phyloP scores from a whole-genome alignment of 2,888 invertebrate genomes.

The Caprella mutica region DNA sequence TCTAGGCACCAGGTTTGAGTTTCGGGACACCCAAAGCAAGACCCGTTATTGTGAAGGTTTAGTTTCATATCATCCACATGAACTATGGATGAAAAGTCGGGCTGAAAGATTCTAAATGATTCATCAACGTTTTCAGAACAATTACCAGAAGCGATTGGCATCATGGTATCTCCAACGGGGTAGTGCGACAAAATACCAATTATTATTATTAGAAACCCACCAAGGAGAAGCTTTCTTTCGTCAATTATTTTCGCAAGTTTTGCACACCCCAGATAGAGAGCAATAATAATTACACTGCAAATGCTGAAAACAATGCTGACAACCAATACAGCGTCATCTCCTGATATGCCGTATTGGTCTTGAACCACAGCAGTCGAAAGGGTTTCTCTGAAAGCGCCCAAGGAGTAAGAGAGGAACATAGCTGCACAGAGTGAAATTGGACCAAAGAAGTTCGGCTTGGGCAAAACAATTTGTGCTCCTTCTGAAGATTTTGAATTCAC shows the following conservation, averaged over 20 bases:
- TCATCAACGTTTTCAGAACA: no score
- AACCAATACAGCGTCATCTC: constrained; percentile 60
- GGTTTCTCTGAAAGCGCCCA: constrained; percentile 23
- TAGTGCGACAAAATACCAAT: constrained; percentile 61
- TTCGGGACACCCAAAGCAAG: constrained; percentile 11
- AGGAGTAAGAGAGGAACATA: constrained; percentile 16
- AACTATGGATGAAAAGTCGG: no score
- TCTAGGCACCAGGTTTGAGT: constrained; percentile 62
- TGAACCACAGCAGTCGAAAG: constrained; percentile 59
- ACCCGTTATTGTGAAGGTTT: background rate
- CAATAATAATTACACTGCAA: constrained; percentile 62
- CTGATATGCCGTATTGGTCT: constrained; percentile 80
- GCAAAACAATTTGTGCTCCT: constrained; percentile 6
- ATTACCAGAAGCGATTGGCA: no score
- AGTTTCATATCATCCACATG: no score
- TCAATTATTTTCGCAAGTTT: constrained; percentile 58
- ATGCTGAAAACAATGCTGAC: constrained; percentile 71
- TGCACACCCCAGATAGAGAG: constrained; percentile 54
- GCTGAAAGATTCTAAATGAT: no score
- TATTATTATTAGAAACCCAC: constrained; percentile 67
- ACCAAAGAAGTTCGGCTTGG: constrained; percentile 15
- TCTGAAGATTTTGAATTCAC: background rate
- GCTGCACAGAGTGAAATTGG: constrained; percentile 9
- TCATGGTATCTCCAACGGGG: no score
- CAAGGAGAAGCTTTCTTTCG: constrained; percentile 63